These are phyloP conservation scores for Drosophila jambulina DNA, from an alignment of 1,140 invertebrate species.

Conservation along the genomic window DNA sequence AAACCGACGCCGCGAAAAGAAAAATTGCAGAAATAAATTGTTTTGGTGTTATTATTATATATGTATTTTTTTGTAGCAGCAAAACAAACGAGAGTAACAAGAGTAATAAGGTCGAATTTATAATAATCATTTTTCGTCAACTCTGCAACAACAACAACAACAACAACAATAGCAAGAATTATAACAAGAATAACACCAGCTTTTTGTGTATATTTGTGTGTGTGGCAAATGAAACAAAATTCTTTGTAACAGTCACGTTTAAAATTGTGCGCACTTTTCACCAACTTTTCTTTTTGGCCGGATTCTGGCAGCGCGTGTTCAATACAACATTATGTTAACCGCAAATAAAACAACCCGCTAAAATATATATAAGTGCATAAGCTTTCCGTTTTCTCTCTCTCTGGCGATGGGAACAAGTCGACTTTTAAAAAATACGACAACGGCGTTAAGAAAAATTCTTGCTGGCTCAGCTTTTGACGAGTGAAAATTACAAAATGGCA, in stretches of 20 bases:
- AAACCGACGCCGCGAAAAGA: constrained; percentile 31
- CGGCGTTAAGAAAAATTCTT: constrained; percentile 69
- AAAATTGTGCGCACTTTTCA: constrained; percentile 71
- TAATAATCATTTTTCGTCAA: constrained; percentile 80
- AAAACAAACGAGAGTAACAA: constrained; percentile 79
- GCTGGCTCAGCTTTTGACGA: constrained; percentile 52
- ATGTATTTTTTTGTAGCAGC: constrained; percentile 29
- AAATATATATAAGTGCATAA: constrained; percentile 14
- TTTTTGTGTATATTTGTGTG: constrained; percentile 28
- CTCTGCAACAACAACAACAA: constrained; percentile 36
- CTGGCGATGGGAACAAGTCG: constrained; percentile 38
- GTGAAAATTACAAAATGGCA: constrained; percentile 30
- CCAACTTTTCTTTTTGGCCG: constrained; percentile 33
- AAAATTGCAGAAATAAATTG: constrained; percentile 51
- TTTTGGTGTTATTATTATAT: constrained; percentile 36
- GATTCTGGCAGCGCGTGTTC: constrained; percentile 48
- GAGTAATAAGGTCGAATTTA: constrained; percentile 83
- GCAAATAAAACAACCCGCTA: constrained; percentile 20
- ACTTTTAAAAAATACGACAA: constrained; percentile 50
- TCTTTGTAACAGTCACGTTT: constrained; percentile 81
- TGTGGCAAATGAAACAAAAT: constrained; percentile 79
- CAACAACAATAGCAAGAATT: constrained; percentile 2
- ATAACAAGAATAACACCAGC: constrained; percentile 17
- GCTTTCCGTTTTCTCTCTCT: constrained; percentile 32
- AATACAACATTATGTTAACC: constrained; percentile 56